Evolutionary conservation across 2,113 vertebrate species (phyloP), one percentile per base, ranked within the genome.

Genomic region (Danionella cerebrum): DNA sequence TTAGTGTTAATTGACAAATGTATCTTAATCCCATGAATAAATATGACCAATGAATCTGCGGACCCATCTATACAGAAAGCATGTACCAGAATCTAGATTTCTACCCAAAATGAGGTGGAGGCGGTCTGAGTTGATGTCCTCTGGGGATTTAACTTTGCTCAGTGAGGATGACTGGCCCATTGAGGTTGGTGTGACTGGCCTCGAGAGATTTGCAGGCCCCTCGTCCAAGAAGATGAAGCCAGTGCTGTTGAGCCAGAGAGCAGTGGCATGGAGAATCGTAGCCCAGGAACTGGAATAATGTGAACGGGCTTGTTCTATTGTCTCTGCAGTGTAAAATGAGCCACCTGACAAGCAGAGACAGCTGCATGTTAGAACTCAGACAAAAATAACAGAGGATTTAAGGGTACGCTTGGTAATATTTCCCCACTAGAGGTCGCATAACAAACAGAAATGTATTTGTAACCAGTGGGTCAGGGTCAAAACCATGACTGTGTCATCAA

Each of bases 111-210:
- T 90, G 47, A 98, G 91, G 75, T 97, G 84, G 66, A 97, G 89
- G 44, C 91, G 88, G 38, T 98, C 94, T 0, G 86, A 76, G 79
- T 87, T 92, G 71, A 97, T 52, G 78, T 98, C 94, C 65, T 97
- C 94, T 1, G 92, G 92, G 65, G 94, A 94, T 76, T 92, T 92
- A n/a, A 88, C 81, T 52, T 65, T 63, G 50, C 82, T 79, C 65
- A 77, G 82, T 21, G 88, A 88, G 47, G 85, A 84, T 9, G 83
- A 89, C 69, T 90, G 90, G 60, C 93, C 92, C 92, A 97, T 92
- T 54, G 92, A 91, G 68, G 93, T 98, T 71, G 95, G 94, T 6
- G 95, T 98, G 45, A 94, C 95, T 51, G 95, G 95, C 59, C 95
- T 84, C 25, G 95, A 97, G 66, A 97, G 88, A 73, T 87, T 87